phyloP scores from a whole-genome alignment of 2,797 vertebrate species.

The Sciaenops ocellatus region DNA sequence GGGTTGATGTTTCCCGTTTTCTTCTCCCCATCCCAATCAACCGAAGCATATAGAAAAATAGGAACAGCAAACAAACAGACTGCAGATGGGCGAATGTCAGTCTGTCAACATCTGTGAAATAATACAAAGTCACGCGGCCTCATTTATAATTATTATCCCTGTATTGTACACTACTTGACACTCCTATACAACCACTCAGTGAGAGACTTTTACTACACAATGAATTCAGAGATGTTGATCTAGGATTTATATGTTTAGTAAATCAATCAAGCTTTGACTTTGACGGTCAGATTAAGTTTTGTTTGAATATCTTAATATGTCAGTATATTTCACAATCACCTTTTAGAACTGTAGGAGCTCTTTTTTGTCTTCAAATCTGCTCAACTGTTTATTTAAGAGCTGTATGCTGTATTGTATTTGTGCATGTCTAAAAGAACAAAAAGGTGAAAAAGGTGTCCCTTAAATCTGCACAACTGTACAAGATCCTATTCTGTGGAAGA shows the following conservation, averaged over 20 bases:
- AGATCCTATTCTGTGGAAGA: not conserved
- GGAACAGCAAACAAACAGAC: conserved; percentile 50
- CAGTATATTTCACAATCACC: not conserved
- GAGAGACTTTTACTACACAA: not conserved
- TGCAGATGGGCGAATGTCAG: conserved; percentile 41
- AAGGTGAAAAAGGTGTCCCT: not conserved
- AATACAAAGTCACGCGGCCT: not conserved
- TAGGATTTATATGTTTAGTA: not conserved
- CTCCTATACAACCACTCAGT: not conserved
- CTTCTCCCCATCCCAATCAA: not conserved
- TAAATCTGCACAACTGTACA: not conserved
- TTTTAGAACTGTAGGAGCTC: not conserved
- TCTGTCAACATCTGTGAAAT: conserved; percentile 32
- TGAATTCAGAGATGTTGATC: conserved; percentile 1
- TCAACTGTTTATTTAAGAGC: no score
- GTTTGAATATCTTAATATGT: not conserved
- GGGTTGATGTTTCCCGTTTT: conserved; percentile 12
- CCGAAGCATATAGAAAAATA: conserved; percentile 28
- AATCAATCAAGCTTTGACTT: not conserved
- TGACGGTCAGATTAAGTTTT: conserved; percentile 7
- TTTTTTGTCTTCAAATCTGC: not conserved
- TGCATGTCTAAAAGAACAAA: not conserved
- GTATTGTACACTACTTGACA: conserved; percentile 10
- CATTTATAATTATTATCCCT: conserved; percentile 17
- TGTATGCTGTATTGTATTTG: no score